A percentile compares a stretch with the other conserved stretches of the same genome.
These are phyloP conservation scores for Brachymystax lenok DNA, from an alignment of 2,797 vertebrate species.

Conservation along the genomic window DNA sequence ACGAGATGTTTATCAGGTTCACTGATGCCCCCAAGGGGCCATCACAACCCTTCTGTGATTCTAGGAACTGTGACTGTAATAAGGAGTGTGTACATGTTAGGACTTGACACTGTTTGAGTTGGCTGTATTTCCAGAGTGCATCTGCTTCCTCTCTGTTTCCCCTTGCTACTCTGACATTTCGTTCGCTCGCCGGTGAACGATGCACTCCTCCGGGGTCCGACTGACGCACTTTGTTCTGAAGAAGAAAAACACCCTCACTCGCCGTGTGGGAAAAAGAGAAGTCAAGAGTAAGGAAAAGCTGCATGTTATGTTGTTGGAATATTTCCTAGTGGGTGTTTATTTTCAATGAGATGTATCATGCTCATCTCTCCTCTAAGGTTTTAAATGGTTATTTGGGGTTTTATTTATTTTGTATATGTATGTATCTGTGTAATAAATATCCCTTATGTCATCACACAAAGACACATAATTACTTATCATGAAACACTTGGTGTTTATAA, in stretches of 20 bases:
- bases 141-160: conserved; percentile 66
- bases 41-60: conserved; percentile 48
- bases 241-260: conserved; percentile 23
- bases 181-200: conserved; percentile 15
- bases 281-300: conserved; percentile 16
- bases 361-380: not conserved
- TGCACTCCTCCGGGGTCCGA: not conserved
- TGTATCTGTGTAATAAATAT: not conserved
- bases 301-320: conserved; percentile 1
- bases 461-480: not conserved
- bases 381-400: not conserved
- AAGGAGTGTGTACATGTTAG: conserved; percentile 27
- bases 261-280: conserved; percentile 15
- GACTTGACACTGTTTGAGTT: conserved; percentile 67
- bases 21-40: conserved; percentile 38
- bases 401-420: not conserved
- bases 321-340: conserved; percentile 15
- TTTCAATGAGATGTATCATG: conserved; percentile 6
- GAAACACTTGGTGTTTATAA: not conserved
- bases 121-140: conserved; percentile 10
- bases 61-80: conserved; percentile 45
- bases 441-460: not conserved
- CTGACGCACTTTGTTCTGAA: conserved; percentile 2
- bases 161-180: conserved; percentile 9
- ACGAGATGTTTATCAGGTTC: conserved; percentile 36